Evolutionary conservation across 2,113 vertebrate species (phyloP).

Genomic region (Maccullochella peelii): DNA sequence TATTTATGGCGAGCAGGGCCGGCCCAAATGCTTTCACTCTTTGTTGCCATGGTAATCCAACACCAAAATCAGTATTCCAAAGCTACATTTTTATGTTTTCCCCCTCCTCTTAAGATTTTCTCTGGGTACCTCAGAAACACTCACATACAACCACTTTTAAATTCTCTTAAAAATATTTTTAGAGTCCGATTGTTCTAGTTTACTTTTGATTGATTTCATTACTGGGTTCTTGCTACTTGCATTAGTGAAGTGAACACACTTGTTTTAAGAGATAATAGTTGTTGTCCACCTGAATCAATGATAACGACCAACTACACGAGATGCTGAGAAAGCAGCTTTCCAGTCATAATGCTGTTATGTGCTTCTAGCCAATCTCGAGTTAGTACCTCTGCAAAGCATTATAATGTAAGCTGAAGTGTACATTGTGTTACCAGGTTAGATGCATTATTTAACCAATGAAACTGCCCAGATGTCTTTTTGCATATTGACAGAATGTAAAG

Average conservation of each 20-base stretch:
- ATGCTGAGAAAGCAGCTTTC: not conserved
- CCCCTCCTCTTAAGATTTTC: not conserved
- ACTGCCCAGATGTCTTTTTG: not conserved
- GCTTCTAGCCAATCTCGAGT: not conserved
- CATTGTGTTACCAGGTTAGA: not conserved
- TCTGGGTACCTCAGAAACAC: not conserved
- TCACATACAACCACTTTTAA: not conserved
- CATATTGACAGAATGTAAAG: not conserved
- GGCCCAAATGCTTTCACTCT: constrained; percentile 21
- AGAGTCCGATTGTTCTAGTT: not conserved
- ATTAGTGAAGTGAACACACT: not conserved
- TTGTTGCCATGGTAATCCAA: constrained; percentile 42
- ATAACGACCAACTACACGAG: not conserved
- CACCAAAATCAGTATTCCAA: not conserved
- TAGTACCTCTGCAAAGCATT: not conserved
- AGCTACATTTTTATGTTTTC: not conserved
- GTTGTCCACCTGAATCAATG: not conserved
- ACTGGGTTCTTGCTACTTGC: not conserved
- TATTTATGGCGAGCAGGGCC: constrained; percentile 29
- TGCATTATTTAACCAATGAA: not conserved
- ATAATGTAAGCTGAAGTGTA: too few relatives aligned
- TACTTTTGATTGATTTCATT: not conserved
- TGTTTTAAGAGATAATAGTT: not conserved
- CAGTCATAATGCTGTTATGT: not conserved
- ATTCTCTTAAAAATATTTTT: too few relatives aligned